Base-by-base conservation (phyloP, 1,140 invertebrate genomes). In the Lepidurus apus region DNA sequence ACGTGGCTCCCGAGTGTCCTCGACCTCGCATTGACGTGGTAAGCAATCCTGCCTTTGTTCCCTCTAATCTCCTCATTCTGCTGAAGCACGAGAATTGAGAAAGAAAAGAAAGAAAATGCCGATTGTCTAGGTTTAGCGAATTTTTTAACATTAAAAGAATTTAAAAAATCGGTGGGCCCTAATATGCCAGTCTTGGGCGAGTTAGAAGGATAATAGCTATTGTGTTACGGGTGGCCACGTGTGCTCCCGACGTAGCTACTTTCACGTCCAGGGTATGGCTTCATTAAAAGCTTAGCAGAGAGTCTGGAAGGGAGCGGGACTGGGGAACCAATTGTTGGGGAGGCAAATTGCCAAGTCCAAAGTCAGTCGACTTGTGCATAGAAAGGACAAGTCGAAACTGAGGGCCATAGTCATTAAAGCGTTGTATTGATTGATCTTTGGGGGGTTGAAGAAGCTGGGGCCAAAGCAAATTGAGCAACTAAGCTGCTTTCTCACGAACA, bases 21-120 rank as follows among this genome's bases (percentile, higher is more conserved):
- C 91, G 93, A 82, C 96, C 96, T 21, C 87, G 95, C 81, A 98
- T 98, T 83, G 94, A 97, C 85, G 93, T 96, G 90, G 90, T 92
- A 85, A 86, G 85, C 82, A 75, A 43, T 44, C 34, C 34, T 34
- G 10, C 7, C 74, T 43, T 26, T 44, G 74, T 74, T 80, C 21
- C 26, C 43, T 47, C 74, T 45, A 77, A 77, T 45, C 24, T 44
- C 1, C 75, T 24, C n/a, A 21, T 21, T 24, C 5, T n/a, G n/a
- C n/a, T n/a, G 9, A 73, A 42, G 34, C 8, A 24, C 43, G 17
- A 17, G 11, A 24, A 21, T 75, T 17, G 74, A 75, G n/a, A 13
- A 47, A 21, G 53, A 9, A 34, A 34, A 17, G 43, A 21, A 26
- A 75, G 17, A 13, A 42, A n/a, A 11, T 1, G 43, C 24, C 43